A percentile compares a stretch with the other conserved stretches of the same genome.
These are phyloP conservation scores for Ciconia stormi DNA, from an alignment of 2,113 vertebrate genomes.

Conservation along the genomic window DNA sequence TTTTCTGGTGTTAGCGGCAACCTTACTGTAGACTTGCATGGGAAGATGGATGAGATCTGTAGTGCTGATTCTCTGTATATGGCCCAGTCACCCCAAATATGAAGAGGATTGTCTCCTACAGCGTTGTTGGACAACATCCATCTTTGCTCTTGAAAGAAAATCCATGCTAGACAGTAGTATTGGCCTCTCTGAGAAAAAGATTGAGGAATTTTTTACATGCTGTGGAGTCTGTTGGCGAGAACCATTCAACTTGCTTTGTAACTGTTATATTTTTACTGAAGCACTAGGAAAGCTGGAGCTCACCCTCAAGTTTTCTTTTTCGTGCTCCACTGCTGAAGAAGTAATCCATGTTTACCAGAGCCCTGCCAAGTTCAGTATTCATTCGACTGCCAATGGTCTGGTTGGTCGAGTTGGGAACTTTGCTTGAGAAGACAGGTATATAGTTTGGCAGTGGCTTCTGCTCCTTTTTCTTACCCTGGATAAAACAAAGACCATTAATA, in stretches of 20 bases:
- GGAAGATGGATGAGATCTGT: background rate
- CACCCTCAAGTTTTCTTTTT: conserved; percentile 73
- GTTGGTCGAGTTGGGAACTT: conserved; percentile 76
- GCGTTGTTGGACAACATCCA: background rate
- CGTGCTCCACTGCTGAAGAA: conserved; percentile 53
- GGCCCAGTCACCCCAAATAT: background rate
- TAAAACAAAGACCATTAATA: background rate
- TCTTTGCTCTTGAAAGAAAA: background rate
- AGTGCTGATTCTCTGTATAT: background rate
- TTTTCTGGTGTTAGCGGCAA: background rate
- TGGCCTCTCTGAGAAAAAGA: background rate
- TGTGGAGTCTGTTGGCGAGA: background rate
- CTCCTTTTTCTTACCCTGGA: conserved; percentile 75
- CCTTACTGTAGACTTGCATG: background rate
- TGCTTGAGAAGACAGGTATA: conserved; percentile 73
- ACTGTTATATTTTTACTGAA: background rate
- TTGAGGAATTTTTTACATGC: background rate
- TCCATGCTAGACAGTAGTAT: background rate
- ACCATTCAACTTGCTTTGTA: background rate
- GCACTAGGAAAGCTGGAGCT: conserved; percentile 71
- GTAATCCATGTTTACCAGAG: conserved; percentile 77
- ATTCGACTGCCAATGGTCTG: conserved; percentile 77
- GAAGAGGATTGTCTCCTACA: background rate
- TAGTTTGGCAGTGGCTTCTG: conserved; percentile 67
- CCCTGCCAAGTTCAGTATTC: conserved; percentile 75